Percentiles rank a stretch among this genome's conserved stretches.
Conservation (phyloP, 2,797 vertebrate genomes). For the Borostomias antarcticus region DNA sequence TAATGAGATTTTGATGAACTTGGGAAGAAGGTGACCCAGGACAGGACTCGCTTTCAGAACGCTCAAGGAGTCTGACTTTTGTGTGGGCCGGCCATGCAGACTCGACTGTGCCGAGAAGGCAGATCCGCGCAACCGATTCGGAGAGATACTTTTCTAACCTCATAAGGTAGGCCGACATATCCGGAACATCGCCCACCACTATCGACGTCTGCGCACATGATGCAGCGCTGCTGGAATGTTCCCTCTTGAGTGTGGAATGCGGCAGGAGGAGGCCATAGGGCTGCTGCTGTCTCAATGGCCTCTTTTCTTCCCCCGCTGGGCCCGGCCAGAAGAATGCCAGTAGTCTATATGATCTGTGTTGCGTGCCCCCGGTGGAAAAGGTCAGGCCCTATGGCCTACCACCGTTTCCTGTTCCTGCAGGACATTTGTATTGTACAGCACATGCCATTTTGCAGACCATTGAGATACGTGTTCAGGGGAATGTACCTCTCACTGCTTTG, state of each 20-base stretch:
- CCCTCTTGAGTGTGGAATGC: conserved; percentile 67
- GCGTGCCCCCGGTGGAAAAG: conserved; percentile 11
- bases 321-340: conserved; percentile 43
- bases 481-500: not conserved
- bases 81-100: not conserved
- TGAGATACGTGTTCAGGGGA: not conserved
- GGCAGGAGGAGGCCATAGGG: conserved; percentile 58
- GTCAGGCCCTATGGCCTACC: not conserved
- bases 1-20: not conserved
- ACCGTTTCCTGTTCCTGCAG: not conserved
- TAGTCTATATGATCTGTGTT: conserved; percentile 30
- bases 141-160: conserved; percentile 27
- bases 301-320: conserved; percentile 43
- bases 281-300: conserved; percentile 52
- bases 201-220: conserved; percentile 57
- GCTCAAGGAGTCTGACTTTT: not conserved
- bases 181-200: conserved; percentile 42
- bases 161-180: conserved; percentile 36
- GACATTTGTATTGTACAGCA: not conserved
- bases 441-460: not conserved
- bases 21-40: not conserved
- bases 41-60: not conserved
- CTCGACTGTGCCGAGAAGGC: too few relatives aligned
- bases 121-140: too few relatives aligned
- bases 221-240: conserved; percentile 69